phyloP scores from a whole-genome alignment of 1,140 invertebrate genomes.

The Pogonus chalceus region DNA sequence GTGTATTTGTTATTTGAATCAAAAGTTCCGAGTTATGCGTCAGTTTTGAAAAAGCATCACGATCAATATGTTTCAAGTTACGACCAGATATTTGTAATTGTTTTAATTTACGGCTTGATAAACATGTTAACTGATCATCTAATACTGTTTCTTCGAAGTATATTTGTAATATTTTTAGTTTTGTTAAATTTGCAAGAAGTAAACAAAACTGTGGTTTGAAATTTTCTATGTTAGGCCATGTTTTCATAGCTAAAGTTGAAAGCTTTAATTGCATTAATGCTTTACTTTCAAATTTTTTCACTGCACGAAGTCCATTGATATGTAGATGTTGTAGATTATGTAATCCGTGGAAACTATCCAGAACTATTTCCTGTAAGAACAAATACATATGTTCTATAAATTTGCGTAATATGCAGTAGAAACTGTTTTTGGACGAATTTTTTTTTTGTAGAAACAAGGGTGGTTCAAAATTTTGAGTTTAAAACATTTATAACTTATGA shows the following conservation, averaged over 20 bases:
- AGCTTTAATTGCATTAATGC: slow-evolving; percentile 50
- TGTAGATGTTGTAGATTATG: slow-evolving; percentile 45
- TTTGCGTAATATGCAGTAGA: no score
- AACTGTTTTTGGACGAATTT: no score
- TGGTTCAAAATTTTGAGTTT: no score
- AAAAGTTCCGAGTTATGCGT: slow-evolving; percentile 54
- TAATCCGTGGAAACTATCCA: slow-evolving; percentile 43
- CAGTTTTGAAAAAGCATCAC: slow-evolving; percentile 59
- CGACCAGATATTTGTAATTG: slow-evolving; percentile 68
- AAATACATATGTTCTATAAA: no score
- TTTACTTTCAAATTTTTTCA: slow-evolving; percentile 54
- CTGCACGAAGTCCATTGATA: slow-evolving; percentile 43
- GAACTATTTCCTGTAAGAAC: slow-evolving; percentile 28
- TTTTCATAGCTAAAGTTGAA: slow-evolving; percentile 48
- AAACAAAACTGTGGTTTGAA: slow-evolving; percentile 49
- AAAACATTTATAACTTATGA: no score
- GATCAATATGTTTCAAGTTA: slow-evolving; percentile 54
- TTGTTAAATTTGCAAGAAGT: slow-evolving; percentile 42
- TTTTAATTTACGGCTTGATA: slow-evolving; percentile 62
- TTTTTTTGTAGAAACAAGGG: no score
- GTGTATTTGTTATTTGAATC: slow-evolving; percentile 63
- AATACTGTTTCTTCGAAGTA: slow-evolving; percentile 60
- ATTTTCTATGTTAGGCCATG: slow-evolving; percentile 52
- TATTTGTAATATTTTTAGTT: slow-evolving; percentile 38
- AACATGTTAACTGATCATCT: slow-evolving; percentile 58